phyloP scores from a whole-genome alignment of 2,888 invertebrate species.

The Limnephilus auricula region DNA sequence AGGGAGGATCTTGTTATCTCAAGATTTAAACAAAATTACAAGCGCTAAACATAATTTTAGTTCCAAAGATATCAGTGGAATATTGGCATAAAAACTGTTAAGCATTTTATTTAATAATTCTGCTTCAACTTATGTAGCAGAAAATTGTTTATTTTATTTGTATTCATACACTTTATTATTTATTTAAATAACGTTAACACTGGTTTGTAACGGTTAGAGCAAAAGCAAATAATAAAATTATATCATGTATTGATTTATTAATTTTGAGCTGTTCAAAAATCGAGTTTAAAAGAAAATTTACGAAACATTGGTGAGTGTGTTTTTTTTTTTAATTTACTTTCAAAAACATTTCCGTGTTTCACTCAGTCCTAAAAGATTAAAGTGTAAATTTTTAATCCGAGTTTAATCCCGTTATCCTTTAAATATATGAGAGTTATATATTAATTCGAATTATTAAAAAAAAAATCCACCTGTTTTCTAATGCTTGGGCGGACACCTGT shows the following conservation, averaged over 20 bases:
- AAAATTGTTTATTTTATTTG: neutral
- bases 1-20: too few species aligned
- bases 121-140: too few species aligned
- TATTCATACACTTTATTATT: too few species aligned
- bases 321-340: neutral
- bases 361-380: neutral
- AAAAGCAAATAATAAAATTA: too few species aligned
- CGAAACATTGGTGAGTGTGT: neutral
- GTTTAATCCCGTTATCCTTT: neutral
- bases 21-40: too few species aligned
- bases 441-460: conserved; percentile 11
- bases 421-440: conserved; percentile 8
- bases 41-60: too few species aligned
- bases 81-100: neutral
- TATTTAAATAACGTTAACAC: neutral
- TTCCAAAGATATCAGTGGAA: neutral
- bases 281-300: neutral
- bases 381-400: neutral
- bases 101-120: neutral
- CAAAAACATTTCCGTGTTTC: neutral
- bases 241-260: too few species aligned
- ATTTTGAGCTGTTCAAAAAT: too few species aligned
- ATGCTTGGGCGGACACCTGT: conserved; percentile 59
- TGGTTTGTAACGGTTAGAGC: too few species aligned
- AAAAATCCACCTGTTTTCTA: conserved; percentile 54